Conservation (phyloP, 2,113 vertebrate genomes). For the Sylvietta virens region DNA sequence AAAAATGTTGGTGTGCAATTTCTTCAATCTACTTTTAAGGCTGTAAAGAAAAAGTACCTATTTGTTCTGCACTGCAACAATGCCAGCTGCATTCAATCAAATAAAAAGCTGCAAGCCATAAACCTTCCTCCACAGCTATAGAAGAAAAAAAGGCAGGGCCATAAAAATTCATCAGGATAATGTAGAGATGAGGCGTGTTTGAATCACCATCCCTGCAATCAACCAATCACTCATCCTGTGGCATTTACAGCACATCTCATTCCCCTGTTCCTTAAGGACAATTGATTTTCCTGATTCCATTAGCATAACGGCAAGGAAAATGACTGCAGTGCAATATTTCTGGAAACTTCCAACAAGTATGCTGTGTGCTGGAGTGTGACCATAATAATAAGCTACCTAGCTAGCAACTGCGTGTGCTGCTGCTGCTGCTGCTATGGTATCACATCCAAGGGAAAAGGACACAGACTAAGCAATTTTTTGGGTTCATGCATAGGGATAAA, state of each 20-base stretch:
- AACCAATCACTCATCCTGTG: slow-evolving; percentile 89
- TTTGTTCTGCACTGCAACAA: slow-evolving; percentile 85
- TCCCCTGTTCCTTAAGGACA: slow-evolving; percentile 92
- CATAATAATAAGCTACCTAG: slow-evolving; percentile 77
- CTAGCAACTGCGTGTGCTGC: slow-evolving; percentile 67
- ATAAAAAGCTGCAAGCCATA: slow-evolving; percentile 86
- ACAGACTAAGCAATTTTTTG: slow-evolving; percentile 63
- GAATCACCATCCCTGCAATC: slow-evolving; percentile 83
- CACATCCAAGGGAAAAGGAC: slow-evolving; percentile 61
- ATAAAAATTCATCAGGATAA: slow-evolving; percentile 91
- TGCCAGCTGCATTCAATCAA: slow-evolving; percentile 88
- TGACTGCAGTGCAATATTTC: slow-evolving; percentile 88
- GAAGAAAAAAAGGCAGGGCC: slow-evolving; percentile 75
- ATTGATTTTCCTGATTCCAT: slow-evolving; percentile 93
- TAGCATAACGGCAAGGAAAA: slow-evolving; percentile 88
- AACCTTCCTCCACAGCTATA: slow-evolving; percentile 82
- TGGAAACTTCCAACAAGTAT: slow-evolving; percentile 86
- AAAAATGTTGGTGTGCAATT: slow-evolving; percentile 73
- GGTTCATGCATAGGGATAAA: slow-evolving; percentile 15
- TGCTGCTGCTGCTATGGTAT: slow-evolving; percentile 56
- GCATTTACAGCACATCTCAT: slow-evolving; percentile 92
- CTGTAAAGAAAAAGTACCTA: slow-evolving; percentile 82
- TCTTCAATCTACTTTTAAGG: slow-evolving; percentile 78
- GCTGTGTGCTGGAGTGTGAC: slow-evolving; percentile 80
- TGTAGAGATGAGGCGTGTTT: slow-evolving; percentile 82